Evolutionary conservation across 2,113 vertebrate genomes (phyloP), one percentile per base, ranked within the genome.

Genomic region (Zosterops lateralis): DNA sequence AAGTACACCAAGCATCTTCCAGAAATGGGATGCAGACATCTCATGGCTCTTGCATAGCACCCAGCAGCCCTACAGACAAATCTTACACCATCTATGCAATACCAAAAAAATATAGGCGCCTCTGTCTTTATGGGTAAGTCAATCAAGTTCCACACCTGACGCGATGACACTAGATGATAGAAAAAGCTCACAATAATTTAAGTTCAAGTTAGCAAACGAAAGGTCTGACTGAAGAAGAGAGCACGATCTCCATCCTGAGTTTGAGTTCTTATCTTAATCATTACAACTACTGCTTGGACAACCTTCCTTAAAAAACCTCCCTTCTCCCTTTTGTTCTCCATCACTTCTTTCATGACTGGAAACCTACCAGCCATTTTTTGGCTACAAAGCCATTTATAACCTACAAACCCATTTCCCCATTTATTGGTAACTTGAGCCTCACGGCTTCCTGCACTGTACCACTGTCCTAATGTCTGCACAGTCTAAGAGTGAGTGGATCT

Each of bases 21-120:
- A 73, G 31, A 65, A 85, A 19, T 0, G 2, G 6, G 28, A 19
- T 36, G 34, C 0, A 0, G 34, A 24, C 22, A 48, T 67, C 70
- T 58, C 11, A 48, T 0, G 3, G 34, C 51, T 62, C 26, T 32
- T 32, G 8, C 13, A 6, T 10, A 68, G 56, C 14, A 83, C 12
- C 10, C 3, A 3, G 20, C 7, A 77, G 65, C 22, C 7, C 40
- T 16, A 42, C 0, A 2, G 17, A 90, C 28, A 90, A 79, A 54
- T 22, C 25, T 31, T 31, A 32, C 34, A 51, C 4, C 14, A 42
- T 12, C 54, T 12, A 31, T 57, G n/a, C 65, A 29, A 62, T 44
- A n/a, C 10, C 56, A 84, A 34, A 58, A 87, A 68, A 50, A 29
- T 14, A 5, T 8, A 80, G 47, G 12, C 40, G 34, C 18, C 51